Evolutionary conservation across 2,113 vertebrate species (phyloP), one percentile per base, ranked within the genome.

Genomic region (Cranoglanis bouderius): DNA sequence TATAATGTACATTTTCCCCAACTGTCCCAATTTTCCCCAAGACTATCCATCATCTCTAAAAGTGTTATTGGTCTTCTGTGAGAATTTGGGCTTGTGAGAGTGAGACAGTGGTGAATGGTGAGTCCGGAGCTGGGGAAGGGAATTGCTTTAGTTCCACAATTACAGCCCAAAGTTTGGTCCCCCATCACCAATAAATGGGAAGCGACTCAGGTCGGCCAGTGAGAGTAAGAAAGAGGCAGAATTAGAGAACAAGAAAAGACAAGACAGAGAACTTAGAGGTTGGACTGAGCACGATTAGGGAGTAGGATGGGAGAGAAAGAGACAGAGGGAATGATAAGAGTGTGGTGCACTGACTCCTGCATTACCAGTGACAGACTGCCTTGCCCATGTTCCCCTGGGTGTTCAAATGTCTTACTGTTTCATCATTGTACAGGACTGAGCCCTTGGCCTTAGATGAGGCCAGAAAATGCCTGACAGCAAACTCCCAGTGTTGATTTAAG

Each of bases 41-140:
- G 88, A 88, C 88, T 55, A 93, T 95, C 93, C 88, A 94, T 95
- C 93, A 95, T 93, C 88, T 88, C 57, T 85, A 89, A 85, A 89
- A 89, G 72, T 85, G 65, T 65, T 80, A 85, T 89, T 77, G 82
- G 67, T 91, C 88, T 82, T 89, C 55, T 87, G 88, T 85, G 82
- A 87, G 84, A 80, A 43, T 89, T 87, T 63, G 82, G 85, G 74
- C 63, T 63, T 85, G 77, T 87, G 88, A 87, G 65, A 82, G 74
- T 87, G 49, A 87, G 86, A 85, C 77, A 87, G 86, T 89, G 77
- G 67, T 89, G 88, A 91, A 77, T 51, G 61, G 75, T 74, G 77
- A 88, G 74, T 46, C 77, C 61, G 9, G 53, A 77, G 88, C 75
- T 67, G 43, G 86, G 63, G 46, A 85, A 82, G 55, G 77, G 88